Percentiles rank a stretch among this genome's conserved stretches.
Conservation (phyloP, 2,113 vertebrate genomes). For the Misgurnus anguillicaudatus region DNA sequence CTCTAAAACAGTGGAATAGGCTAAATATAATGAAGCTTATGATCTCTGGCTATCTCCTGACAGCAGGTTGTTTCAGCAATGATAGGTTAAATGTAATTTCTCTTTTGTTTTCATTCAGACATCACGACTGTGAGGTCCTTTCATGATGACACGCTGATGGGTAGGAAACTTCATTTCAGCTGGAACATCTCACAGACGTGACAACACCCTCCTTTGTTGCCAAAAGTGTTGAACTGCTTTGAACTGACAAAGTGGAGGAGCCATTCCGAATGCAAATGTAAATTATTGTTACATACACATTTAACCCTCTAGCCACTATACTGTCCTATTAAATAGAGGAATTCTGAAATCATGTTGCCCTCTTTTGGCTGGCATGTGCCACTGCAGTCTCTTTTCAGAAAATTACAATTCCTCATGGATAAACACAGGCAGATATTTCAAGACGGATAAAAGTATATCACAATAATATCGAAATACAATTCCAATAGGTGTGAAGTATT, state of each 20-base stretch:
- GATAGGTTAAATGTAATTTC: slow-evolving; percentile 63
- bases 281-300: slow-evolving; percentile 77
- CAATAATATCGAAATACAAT: too few relatives aligned
- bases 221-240: slow-evolving; percentile 64
- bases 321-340: slow-evolving; percentile 52
- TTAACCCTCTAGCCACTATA: slow-evolving; percentile 68
- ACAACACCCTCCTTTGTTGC: slow-evolving; percentile 70
- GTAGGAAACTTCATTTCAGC: slow-evolving; percentile 67
- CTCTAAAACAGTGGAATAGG: slow-evolving; percentile 11
- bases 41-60: slow-evolving; percentile 18
- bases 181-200: slow-evolving; percentile 59
- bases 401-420: slow-evolving; percentile 3
- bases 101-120: slow-evolving; percentile 59
- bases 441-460: slow-evolving; percentile 13
- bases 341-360: slow-evolving; percentile 80
- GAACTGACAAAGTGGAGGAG: slow-evolving; percentile 65
- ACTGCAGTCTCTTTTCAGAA: slow-evolving; percentile 63
- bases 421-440: slow-evolving; percentile 17
- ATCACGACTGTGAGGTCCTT: slow-evolving; percentile 57
- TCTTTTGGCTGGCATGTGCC: slow-evolving; percentile 75
- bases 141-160: slow-evolving; percentile 66
- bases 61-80: slow-evolving; percentile 46
- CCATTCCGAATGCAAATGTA: slow-evolving; percentile 69
- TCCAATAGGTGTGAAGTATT: not conserved
- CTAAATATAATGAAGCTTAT: slow-evolving; percentile 41